phyloP scores from a whole-genome alignment of 2,113 vertebrate species.

The Tenebrosternarchus preto region DNA sequence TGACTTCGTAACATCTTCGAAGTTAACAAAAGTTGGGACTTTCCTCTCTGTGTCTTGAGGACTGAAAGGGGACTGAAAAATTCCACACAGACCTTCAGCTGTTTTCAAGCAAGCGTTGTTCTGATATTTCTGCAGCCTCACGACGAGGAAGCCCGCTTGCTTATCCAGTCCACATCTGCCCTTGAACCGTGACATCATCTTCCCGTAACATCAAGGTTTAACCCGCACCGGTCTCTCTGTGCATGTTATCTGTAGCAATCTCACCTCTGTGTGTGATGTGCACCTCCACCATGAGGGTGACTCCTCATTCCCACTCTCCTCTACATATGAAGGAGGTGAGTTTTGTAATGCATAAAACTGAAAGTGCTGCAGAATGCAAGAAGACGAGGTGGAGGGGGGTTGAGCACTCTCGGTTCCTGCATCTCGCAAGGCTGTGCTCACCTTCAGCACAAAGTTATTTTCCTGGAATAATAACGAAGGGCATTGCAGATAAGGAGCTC shows the following conservation, averaged over 20 bases:
- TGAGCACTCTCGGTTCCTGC: conserved; percentile 11
- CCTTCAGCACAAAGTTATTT: conserved; percentile 55
- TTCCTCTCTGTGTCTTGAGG: neutral
- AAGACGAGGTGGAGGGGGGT: neutral
- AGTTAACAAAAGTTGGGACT: neutral
- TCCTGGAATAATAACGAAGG: conserved; percentile 56
- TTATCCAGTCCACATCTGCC: conserved; percentile 12
- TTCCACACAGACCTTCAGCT: neutral
- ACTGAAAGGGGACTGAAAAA: neutral
- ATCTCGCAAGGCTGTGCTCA: conserved; percentile 48
- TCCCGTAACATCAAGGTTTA: neutral
- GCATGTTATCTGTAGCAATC: neutral
- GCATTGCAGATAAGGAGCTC: conserved; percentile 50
- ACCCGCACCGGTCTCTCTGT: neutral
- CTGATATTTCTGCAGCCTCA: conserved; percentile 6
- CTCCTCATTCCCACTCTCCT: neutral
- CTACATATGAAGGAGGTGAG: conserved; percentile 1
- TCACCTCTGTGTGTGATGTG: conserved; percentile 29
- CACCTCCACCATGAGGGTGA: conserved; percentile 26
- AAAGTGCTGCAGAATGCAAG: conserved; percentile 22
- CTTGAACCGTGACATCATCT: conserved; percentile 22
- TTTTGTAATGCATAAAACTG: conserved; percentile 13
- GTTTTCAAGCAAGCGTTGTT: neutral
- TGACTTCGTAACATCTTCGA: neutral
- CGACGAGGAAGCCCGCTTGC: neutral